Conservation (phyloP, 2,888 invertebrate species). For the Diplazon laetatorius region DNA sequence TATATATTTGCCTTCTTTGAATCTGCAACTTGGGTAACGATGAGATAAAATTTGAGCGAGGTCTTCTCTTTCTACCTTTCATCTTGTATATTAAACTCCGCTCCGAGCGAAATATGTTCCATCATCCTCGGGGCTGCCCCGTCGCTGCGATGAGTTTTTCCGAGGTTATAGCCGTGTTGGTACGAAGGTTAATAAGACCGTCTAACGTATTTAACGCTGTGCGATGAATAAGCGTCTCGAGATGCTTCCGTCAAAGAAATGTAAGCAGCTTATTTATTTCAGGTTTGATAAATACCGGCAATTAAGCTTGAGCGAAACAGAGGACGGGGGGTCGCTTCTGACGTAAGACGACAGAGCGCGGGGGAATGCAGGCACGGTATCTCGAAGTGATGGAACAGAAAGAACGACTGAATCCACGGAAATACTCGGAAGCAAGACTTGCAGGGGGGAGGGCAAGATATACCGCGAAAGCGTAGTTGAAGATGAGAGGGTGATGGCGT, state of each 20-base stretch:
- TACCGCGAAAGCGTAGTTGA: constrained; percentile 23
- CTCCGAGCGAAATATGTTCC: not conserved
- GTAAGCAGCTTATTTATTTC: constrained; percentile 80
- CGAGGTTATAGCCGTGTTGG: constrained; percentile 24
- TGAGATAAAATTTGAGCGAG: constrained; percentile 41
- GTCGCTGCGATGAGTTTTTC: constrained; percentile 23
- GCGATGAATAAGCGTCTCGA: constrained; percentile 73
- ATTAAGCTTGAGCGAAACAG: constrained; percentile 72
- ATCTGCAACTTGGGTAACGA: constrained; percentile 50
- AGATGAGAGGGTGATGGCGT: constrained; percentile 26
- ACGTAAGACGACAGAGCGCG: constrained; percentile 26
- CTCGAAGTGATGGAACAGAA: constrained; percentile 24
- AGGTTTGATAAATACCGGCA: constrained; percentile 79
- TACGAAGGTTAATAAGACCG: constrained; percentile 56
- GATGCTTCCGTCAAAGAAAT: constrained; percentile 72
- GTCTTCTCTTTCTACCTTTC: not conserved
- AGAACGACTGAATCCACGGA: constrained; percentile 45
- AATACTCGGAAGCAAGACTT: constrained; percentile 36
- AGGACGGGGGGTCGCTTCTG: constrained; percentile 42
- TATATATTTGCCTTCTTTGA: constrained; percentile 53
- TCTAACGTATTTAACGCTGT: constrained; percentile 74
- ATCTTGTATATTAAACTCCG: constrained; percentile 28
- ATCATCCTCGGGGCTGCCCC: constrained; percentile 17
- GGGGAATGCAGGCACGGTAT: constrained; percentile 28
- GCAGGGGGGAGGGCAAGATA: constrained; percentile 6